Evolutionary conservation across 2,888 invertebrate genomes (phyloP).

Genomic region (Amiota minor): DNA sequence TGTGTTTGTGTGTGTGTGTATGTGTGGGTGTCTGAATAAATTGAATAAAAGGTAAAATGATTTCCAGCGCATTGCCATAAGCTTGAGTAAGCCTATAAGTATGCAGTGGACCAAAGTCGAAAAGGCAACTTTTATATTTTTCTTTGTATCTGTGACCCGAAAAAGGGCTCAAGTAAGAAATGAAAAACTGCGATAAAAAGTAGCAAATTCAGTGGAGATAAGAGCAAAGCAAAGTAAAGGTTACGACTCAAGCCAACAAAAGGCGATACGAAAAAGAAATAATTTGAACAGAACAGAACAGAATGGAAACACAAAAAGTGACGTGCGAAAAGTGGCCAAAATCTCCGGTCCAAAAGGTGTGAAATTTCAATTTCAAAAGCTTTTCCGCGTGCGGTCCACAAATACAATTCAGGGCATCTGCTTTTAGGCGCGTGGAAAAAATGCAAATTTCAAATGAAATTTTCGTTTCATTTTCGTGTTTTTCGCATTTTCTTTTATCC

Average conservation of each 20-base stretch:
- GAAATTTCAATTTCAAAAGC: conserved; percentile 37
- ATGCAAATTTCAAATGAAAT: conserved; percentile 6
- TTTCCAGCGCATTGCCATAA: conserved; percentile 43
- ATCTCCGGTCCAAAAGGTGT: conserved; percentile 32
- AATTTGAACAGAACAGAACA: conserved; percentile 6
- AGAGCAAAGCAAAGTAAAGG: conserved; percentile 12
- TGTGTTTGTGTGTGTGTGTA: conserved; percentile 3
- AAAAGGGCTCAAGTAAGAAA: too few species aligned
- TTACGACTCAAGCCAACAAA: conserved; percentile 20
- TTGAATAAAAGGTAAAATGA: conserved; percentile 61
- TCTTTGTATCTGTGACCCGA: too few species aligned
- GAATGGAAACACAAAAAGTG: conserved; percentile 25
- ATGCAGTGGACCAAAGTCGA: conserved; percentile 16
- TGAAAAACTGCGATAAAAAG: conserved; percentile 1
- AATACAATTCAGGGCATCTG: conserved; percentile 36
- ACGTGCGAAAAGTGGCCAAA: conserved; percentile 24
- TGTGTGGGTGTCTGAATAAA: conserved; percentile 41
- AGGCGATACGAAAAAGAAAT: background rate
- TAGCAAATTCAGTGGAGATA: background rate
- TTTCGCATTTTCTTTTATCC: background rate
- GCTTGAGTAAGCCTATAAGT: conserved; percentile 44
- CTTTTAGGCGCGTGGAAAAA: conserved; percentile 36
- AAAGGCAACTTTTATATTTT: background rate
- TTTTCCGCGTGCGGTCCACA: conserved; percentile 29
- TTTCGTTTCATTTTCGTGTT: background rate